Base-by-base conservation (phyloP, 2,113 vertebrate genomes). In the Oryzias celebensis region DNA sequence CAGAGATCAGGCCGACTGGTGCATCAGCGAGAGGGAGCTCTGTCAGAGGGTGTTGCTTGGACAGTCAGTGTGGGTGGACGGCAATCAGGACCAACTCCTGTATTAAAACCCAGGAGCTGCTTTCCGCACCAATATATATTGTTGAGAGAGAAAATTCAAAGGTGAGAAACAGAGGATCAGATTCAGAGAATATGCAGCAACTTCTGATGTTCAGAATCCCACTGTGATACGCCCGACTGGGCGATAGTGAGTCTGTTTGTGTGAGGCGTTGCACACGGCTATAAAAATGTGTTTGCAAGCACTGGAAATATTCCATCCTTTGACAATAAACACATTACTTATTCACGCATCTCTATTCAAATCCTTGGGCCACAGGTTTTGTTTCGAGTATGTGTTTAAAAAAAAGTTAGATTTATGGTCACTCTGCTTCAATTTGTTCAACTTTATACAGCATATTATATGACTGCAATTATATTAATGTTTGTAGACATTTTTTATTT, bases 51-150 rank as follows among this genome's bases (percentile, higher is more conserved):
- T 36, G 65, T 56, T 60, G 68, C 57, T 44, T 62, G 77, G 74
- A 86, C 74, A n/a, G 82, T 84, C 65, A 51, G 43, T 67, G 88
- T 90, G 85, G 87, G 87, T 61, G 85, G 87, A 77, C 62, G 77
- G 78, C 78, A 80, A 85, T 86, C 81, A 85, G 70, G 64, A 68
- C 74, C 51, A 78, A 67, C 65, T 70, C 60, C 62, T 53, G 52
- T 46, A 47, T 67, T 73, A 68, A 28, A 28, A 78, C 36, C 63
- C 48, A 26, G 45, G 48, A 16, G 20, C 74, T 52, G 7, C 65
- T 59, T 71, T 71, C 42, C 62, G 51, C 41, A 69, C 55, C 26
- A 66, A 65, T 14, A 54, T 10, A 69, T 43, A 58, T 44, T 46
- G 47, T 52, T 72, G 46, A 15, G 70, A 73, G 52, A 78, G 17